Evolutionary conservation across 92 coral and sea anemone genomes (phyloP).

Genomic region (Porites cylindrica): DNA sequence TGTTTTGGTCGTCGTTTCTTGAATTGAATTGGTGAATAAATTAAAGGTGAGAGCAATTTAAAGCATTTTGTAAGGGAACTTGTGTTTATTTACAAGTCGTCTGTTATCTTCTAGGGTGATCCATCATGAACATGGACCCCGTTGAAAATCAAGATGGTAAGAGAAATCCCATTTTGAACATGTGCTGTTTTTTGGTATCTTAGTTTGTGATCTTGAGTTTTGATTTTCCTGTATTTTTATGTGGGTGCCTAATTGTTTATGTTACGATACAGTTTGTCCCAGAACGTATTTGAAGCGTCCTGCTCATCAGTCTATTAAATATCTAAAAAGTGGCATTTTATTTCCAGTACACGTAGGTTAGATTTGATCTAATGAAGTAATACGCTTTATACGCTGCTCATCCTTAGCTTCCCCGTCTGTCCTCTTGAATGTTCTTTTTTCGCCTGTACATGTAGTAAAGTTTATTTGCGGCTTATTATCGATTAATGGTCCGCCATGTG

Average conservation of each 20-base stretch:
- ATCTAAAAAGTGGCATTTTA: not conserved
- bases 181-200: not conserved
- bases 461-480: not conserved
- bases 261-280: not conserved
- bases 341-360: not conserved
- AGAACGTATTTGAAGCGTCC: not conserved
- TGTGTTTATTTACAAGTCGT: not conserved
- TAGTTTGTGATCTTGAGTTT: not conserved
- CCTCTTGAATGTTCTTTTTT: not conserved
- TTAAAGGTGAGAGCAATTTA: not conserved
- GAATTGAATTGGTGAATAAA: not conserved
- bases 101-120: constrained; percentile 40
- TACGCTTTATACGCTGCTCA: not conserved
- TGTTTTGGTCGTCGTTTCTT: not conserved
- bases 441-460: not conserved
- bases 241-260: not conserved
- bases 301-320: not conserved
- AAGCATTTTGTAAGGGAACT: not conserved
- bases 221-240: not conserved
- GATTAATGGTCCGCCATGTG: not conserved
- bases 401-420: not conserved
- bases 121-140: constrained; percentile 17
- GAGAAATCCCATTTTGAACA: not conserved
- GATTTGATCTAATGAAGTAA: not conserved
- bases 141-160: constrained; percentile 41